phyloP scores from a whole-genome alignment of 1,140 invertebrate species.

The Rhagoletis pomonella region DNA sequence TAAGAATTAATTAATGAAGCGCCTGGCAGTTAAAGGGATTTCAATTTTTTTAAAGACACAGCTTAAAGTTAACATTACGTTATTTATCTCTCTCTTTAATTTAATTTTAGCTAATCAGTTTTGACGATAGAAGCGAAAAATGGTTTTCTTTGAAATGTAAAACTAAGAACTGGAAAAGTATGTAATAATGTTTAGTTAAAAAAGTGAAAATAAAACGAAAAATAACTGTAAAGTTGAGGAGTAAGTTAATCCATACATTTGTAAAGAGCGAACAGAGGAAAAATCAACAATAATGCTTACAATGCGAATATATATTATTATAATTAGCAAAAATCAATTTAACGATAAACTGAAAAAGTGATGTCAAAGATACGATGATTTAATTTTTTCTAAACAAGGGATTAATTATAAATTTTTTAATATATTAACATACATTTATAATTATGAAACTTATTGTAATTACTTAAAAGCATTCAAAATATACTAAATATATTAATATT shows the following conservation, averaged over 20 bases:
- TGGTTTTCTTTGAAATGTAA: not conserved
- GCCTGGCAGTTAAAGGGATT: conserved; percentile 7
- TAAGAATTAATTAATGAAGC: not conserved
- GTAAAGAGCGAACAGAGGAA: not conserved
- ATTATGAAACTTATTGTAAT: conserved; percentile 38
- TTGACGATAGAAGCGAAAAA: conserved; percentile 11
- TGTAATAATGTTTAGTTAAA: conserved; percentile 3
- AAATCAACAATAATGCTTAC: not conserved
- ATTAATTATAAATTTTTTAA: conserved; percentile 48
- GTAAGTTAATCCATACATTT: not conserved
- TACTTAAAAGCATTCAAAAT: conserved; percentile 52
- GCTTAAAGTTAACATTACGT: conserved; percentile 51
- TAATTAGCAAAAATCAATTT: conserved; percentile 23
- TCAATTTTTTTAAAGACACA: conserved; percentile 37
- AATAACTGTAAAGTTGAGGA: not conserved
- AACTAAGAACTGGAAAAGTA: not conserved
- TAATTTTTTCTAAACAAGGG: conserved; percentile 45
- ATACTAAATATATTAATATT: conserved; percentile 24
- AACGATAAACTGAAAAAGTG: not conserved
- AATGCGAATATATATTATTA: conserved; percentile 24
- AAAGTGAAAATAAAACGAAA: not conserved
- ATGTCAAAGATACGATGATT: conserved; percentile 25
- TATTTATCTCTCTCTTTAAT: conserved; percentile 43
- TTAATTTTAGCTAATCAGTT: not conserved
- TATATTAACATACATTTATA: conserved; percentile 4